Evolutionary conservation across 2,888 invertebrate species (phyloP), one percentile per base, ranked within the genome.

Genomic region (Pomacea canaliculata): DNA sequence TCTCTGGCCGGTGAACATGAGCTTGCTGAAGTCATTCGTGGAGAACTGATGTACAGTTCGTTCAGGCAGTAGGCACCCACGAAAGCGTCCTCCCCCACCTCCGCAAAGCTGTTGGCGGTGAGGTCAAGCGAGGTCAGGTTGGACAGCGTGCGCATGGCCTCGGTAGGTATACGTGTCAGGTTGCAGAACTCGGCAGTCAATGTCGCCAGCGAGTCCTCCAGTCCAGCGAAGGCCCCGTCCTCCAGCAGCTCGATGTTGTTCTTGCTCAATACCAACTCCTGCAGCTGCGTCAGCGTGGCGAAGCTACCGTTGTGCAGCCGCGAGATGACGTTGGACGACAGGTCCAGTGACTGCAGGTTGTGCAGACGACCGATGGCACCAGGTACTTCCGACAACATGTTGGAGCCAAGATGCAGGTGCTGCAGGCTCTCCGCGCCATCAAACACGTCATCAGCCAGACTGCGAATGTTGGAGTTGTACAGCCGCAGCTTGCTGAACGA

Each of bases 1-100:
- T 46, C 71, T 65, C 69, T 80, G 80, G 1, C 78, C 80, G 8
- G 71, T 59, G 70, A 80, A 80, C 46, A 76, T 77, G 16, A 66
- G 62, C 3, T 60, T 66, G 37, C 76, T 73, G 46, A 78, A 78
- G 37, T 18, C 37, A 80, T 59, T 8, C 69, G 71, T 27, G 27
- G 37, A 49, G 78, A 65, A 27, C 80, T 77, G 63, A 80, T 67
- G 37, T 75, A 63, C 19, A 80, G 62, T 46, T 73, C 71, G n/a
- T 69, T 78, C 56, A 80, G 48, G 37, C 77, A 78, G 37, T 80
- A 80, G 8, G 70, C 46, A 4, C 80, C 80, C 7, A 62, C 66
- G 46, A 79, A 79, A 3, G 75, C 71, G 27, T 70, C 56, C 8
- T 76, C 37, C 0, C 18, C 74, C 19, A 76, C 56, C 23, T 51